These are phyloP conservation scores for Brachyistius frenatus DNA, from an alignment of 2,113 vertebrate genomes.

Conservation along the genomic window DNA sequence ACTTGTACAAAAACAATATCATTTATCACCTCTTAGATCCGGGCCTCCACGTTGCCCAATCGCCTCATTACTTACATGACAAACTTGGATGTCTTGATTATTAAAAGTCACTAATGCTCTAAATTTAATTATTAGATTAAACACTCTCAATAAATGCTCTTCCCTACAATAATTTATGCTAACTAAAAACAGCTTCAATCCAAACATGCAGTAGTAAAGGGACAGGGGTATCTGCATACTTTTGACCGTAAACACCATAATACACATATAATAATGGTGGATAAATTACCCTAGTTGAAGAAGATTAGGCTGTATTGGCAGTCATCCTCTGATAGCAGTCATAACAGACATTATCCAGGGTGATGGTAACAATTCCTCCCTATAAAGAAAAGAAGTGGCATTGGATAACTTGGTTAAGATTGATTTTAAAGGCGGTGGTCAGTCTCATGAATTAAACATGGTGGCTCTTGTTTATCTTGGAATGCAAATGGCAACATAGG, in stretches of 20 bases:
- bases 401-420: constrained; percentile 20
- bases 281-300: background rate
- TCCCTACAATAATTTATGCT: background rate
- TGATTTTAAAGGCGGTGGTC: constrained; percentile 39
- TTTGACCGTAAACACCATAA: too few relatives aligned
- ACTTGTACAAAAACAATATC: too few relatives aligned
- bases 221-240: background rate
- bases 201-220: background rate
- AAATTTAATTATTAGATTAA: too few relatives aligned
- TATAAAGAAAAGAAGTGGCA: background rate
- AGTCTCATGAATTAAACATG: constrained; percentile 64
- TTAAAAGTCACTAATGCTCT: too few relatives aligned
- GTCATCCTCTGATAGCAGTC: constrained; percentile 3
- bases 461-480: constrained; percentile 51
- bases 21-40: too few relatives aligned
- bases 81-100: too few relatives aligned
- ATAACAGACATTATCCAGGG: constrained; percentile 10
- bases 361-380: constrained; percentile 10
- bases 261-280: background rate
- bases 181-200: background rate
- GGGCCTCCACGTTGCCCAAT: too few relatives aligned
- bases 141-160: too few relatives aligned
- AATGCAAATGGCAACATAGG: constrained; percentile 57
- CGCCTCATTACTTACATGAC: too few relatives aligned
- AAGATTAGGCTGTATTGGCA: background rate